phyloP scores from a whole-genome alignment of 2,888 invertebrate genomes.

The Dyspetes luteomarginatus region DNA sequence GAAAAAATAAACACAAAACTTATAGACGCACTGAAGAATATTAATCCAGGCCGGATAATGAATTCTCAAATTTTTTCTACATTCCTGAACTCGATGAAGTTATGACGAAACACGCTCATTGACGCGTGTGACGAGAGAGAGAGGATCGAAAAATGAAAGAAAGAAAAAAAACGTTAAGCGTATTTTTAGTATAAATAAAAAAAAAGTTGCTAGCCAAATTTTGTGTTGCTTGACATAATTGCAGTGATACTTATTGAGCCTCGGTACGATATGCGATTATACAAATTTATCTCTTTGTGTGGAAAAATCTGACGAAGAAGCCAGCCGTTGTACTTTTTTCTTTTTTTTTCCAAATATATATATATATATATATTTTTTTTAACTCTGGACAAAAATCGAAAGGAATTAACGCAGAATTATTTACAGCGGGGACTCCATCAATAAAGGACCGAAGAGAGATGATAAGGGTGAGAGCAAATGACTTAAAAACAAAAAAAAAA shows the following conservation, averaged over 20 bases:
- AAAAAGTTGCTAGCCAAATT: constrained; percentile 82
- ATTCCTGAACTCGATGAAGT: constrained; percentile 52
- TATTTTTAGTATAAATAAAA: constrained; percentile 25
- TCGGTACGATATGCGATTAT: constrained; percentile 67
- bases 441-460: constrained; percentile 80
- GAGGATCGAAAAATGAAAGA: not conserved
- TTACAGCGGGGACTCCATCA: constrained; percentile 80
- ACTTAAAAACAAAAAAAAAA: constrained; percentile 10
- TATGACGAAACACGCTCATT: constrained; percentile 16
- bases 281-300: constrained; percentile 65
- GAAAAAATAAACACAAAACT: constrained; percentile 64
- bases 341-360: too few relatives aligned
- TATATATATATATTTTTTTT: constrained; percentile 56
- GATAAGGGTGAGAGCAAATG: constrained; percentile 79
- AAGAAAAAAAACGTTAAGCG: not conserved
- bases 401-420: constrained; percentile 64
- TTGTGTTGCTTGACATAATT: constrained; percentile 81
- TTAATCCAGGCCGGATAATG: constrained; percentile 30
- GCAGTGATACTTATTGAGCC: constrained; percentile 81
- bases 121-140: constrained; percentile 25
- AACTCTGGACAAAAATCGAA: constrained; percentile 9
- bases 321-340: constrained; percentile 30
- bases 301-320: constrained; percentile 31
- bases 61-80: constrained; percentile 16
- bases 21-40: constrained; percentile 49